These are phyloP conservation scores for Falco punctatus DNA, from an alignment of 2,113 vertebrate species.

Conservation along the genomic window DNA sequence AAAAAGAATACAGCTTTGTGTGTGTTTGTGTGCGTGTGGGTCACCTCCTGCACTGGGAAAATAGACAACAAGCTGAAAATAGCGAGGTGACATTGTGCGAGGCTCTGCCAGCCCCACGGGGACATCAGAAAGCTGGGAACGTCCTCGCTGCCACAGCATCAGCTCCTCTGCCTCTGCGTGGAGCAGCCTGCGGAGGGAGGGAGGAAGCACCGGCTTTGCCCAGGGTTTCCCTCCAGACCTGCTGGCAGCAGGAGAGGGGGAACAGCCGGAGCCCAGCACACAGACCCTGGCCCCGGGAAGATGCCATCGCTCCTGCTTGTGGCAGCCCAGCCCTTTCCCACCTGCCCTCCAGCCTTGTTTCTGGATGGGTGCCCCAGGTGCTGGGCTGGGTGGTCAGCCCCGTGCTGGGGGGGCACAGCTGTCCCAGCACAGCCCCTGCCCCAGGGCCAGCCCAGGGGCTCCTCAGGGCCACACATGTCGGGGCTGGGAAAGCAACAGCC, in stretches of 20 bases:
- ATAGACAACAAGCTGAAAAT: background rate
- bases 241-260: background rate
- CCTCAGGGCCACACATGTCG: rapidly evolving
- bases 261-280: rapidly evolving
- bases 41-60: background rate
- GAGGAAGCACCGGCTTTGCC: background rate
- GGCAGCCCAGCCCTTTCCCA: background rate
- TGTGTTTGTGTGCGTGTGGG: background rate
- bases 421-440: background rate
- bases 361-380: rapidly evolving
- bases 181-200: background rate
- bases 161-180: background rate
- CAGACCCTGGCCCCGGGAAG: background rate
- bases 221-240: rapidly evolving
- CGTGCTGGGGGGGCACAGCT: rapidly evolving
- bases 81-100: background rate
- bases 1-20: background rate
- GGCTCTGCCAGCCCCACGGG: background rate
- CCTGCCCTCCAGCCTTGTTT: background rate
- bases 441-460: background rate
- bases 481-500: background rate
- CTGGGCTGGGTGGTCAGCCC: background rate
- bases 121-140: background rate
- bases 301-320: rapidly evolving
- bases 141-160: background rate